Evolutionary conservation across 2,113 vertebrate species (phyloP), one percentile per base, ranked within the genome.

Genomic region (Platysteira castanea): DNA sequence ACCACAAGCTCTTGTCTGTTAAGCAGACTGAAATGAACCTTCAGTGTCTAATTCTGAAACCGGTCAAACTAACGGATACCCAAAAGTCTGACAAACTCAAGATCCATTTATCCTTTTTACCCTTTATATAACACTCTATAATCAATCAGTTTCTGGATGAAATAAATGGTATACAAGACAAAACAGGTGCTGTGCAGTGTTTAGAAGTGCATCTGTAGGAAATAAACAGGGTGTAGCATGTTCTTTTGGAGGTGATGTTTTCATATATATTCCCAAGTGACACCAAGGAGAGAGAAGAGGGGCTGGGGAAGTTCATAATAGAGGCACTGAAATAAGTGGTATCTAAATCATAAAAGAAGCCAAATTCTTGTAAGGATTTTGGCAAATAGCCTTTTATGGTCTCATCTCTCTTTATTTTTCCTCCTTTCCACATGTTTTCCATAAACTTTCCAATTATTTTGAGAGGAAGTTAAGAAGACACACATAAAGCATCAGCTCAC

Each of bases 251-350:
- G 22, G 15, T 70, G 24, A 14, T 86, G 11, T 79, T 92, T 79
- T 73, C 17, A 42, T 22, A 9, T 35, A 46, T 68, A 10, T 6
- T 73, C 35, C 30, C 33, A 81, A 61, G 15, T 49, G 15, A 71
- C 60, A 64, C 14, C 18, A 78, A 59, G 24, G 18, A 91, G 27
- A 77, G 26, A 42, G 41, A 57, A 42, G 15, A 12, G 11, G 10
- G 2, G 0, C 6, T 54, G 11, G 2, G 11, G 3, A 10, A 42
- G 4, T 11, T 35, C 23, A 15, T 54, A 87, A 26, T 5, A 50
- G 11, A 6, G 15, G 6, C 19, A 31, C 46, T 92, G 54, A 61
- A 56, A 56, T 74, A 54, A 52, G 4, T 41, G 6, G 3, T 77
- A 46, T 33, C 30, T 89, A 78, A 74, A 60, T 35, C 27, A 42